Evolutionary conservation across 1,140 invertebrate species (phyloP), one percentile per base, ranked within the genome.

Genomic region (Sinonovacula constricta): DNA sequence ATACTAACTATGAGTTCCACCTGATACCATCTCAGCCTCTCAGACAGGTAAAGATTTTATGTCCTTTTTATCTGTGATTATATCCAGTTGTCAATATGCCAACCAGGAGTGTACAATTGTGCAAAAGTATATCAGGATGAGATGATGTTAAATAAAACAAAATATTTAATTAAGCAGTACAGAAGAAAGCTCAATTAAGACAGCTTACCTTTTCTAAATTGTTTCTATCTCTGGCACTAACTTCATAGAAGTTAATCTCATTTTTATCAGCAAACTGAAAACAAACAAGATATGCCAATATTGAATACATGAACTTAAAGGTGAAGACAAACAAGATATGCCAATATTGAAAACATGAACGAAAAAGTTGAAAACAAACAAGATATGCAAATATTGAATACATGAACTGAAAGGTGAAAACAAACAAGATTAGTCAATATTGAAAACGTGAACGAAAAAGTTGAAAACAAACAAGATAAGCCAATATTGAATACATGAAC

Each of bases 191-290:
- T n/a, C n/a, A n/a, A n/a, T n/a, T n/a, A 26, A 14, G 59, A 66
- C 14, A 51, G 22, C 60, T 53, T 83, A 83, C 82, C 82, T 80
- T 69, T 57, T 83, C 82, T 30, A 83, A 54, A 80, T 83, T 83
- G 45, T 72, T 69, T 60, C 57, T 77, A 59, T 62, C 62, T 33
- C 77, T 83, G 12, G 82, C 82, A 81, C 82, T 83, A 22, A 80
- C 80, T 80, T 83, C 82, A 74, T 69, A 80, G 53, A 81, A 83
- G 62, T 81, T 68, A 7, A 83, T 71, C 28, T 60, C 71, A 33
- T 83, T 79, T 54, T 83, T 67, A 49, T 79, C 66, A 30, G 82
- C 82, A 81, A 77, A 83, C 82, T 83, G 62, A 34, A 81, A 79
- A 59, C 24, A 36, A 68, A 34, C 2, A 14, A 15, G 39, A 45